These are phyloP conservation scores for Drosophila mimetica DNA, from an alignment of 2,888 invertebrate genomes.

Conservation along the genomic window DNA sequence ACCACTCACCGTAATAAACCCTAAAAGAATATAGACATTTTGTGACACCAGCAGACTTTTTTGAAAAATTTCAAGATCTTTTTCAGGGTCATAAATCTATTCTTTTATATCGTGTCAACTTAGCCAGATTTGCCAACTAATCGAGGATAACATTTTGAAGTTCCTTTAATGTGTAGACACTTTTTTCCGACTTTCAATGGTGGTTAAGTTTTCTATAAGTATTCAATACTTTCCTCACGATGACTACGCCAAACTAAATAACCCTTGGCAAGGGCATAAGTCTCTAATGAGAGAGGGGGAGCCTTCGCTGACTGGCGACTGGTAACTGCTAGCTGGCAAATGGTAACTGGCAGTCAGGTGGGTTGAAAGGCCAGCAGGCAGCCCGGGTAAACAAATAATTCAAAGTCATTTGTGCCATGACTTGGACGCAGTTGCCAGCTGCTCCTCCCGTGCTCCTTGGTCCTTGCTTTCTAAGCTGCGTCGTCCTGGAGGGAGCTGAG, in stretches of 20 bases:
- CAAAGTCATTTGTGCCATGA: slow-evolving; percentile 71
- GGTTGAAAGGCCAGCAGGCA: slow-evolving; percentile 35
- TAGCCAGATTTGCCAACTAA: not conserved
- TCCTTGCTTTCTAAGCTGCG: slow-evolving; percentile 16
- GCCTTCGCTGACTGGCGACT: slow-evolving; percentile 16
- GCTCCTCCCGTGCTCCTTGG: slow-evolving; percentile 7
- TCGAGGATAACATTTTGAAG: not conserved
- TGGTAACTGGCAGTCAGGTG: slow-evolving; percentile 14
- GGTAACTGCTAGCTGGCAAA: slow-evolving; percentile 18
- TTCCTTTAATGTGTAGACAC: too few relatives aligned
- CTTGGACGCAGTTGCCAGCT: slow-evolving; percentile 55
- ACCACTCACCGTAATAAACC: not conserved
- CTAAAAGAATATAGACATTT: not conserved
- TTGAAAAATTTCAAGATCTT: not conserved
- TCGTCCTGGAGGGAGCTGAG: slow-evolving; percentile 1
- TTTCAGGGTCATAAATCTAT: not conserved
- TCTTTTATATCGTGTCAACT: not conserved
- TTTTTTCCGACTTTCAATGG: not conserved
- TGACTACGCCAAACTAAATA: slow-evolving; percentile 3
- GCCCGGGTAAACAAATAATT: slow-evolving; percentile 76
- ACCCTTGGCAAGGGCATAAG: slow-evolving; percentile 10
- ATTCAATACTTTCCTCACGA: not conserved
- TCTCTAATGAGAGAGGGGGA: slow-evolving; percentile 21
- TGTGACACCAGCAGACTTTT: not conserved
- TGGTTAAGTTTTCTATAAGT: not conserved